Evolutionary conservation across 2,113 vertebrate genomes (phyloP).

Genomic region (Henicopernis longicauda): DNA sequence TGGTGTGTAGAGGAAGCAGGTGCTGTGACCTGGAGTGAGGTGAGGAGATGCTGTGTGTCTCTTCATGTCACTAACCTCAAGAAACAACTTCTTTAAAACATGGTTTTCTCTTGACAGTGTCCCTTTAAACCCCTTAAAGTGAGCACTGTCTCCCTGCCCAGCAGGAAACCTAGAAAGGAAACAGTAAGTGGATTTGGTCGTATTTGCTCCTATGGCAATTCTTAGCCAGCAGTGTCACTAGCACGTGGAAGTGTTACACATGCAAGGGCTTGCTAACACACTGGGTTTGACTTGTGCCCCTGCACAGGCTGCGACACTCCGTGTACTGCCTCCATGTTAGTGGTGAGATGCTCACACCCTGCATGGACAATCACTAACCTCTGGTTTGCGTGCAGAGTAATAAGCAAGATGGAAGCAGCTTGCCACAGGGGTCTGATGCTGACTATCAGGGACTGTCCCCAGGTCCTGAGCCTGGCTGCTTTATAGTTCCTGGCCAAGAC

Average conservation of each 20-base stretch:
- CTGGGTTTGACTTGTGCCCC: not conserved
- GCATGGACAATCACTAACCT: not conserved
- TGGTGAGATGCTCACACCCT: not conserved
- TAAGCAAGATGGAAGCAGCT: not conserved
- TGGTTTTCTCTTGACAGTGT: conserved; percentile 75
- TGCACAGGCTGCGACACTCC: not conserved
- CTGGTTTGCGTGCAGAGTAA: not conserved
- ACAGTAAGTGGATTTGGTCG: conserved; percentile 70
- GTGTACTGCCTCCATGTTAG: rapidly evolving
- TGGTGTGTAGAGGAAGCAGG: not conserved
- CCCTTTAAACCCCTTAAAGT: conserved; percentile 72
- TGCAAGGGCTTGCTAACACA: not conserved
- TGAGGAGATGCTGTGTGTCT: not conserved
- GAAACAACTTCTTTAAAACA: conserved; percentile 45
- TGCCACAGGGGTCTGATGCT: not conserved
- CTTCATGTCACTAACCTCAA: not conserved
- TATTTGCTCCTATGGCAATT: not conserved
- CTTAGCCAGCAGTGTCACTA: not conserved
- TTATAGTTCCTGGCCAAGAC: not conserved
- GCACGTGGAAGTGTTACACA: not conserved
- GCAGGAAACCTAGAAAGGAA: conserved; percentile 74
- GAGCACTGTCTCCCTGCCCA: conserved; percentile 73
- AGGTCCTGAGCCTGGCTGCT: not conserved
- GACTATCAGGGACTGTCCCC: not conserved
- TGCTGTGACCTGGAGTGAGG: not conserved